Evolutionary conservation across 2,888 invertebrate species (phyloP).

Genomic region (Polydrusus cervinus): DNA sequence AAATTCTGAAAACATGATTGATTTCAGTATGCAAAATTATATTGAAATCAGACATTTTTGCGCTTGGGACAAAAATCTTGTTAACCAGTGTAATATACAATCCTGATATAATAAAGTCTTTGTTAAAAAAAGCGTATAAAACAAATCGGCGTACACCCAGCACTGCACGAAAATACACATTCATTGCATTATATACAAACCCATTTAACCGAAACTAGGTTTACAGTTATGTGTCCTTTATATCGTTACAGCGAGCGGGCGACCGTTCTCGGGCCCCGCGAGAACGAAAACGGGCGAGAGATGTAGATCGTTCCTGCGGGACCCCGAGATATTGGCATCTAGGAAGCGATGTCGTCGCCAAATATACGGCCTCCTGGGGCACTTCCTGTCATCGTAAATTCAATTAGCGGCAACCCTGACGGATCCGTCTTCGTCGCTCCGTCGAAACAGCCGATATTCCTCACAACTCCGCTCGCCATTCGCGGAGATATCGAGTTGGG

Average conservation of each 20-base stretch:
- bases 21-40: too few species aligned
- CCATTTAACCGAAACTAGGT: conserved; percentile 45
- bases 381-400: conserved; percentile 71
- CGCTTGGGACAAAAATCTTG: too few species aligned
- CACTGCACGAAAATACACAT: too few species aligned
- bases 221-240: conserved; percentile 48
- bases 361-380: conserved; percentile 70
- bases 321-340: conserved; percentile 69
- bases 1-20: too few species aligned
- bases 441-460: conserved; percentile 26
- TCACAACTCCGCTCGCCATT: background rate
- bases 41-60: too few species aligned
- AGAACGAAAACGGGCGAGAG: conserved; percentile 51
- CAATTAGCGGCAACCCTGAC: conserved; percentile 68
- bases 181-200: conserved; percentile 18
- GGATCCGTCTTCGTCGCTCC: conserved; percentile 60
- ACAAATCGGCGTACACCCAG: too few species aligned
- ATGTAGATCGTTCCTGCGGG: conserved; percentile 68
- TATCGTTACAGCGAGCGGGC: conserved; percentile 42
- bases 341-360: conserved; percentile 70
- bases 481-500: too few species aligned
- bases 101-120: conserved; percentile 1
- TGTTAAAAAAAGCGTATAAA: too few species aligned
- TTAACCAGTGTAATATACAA: too few species aligned
- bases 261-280: conserved; percentile 40